A percentile compares a stretch with the other conserved stretches of the same genome.
Conservation (phyloP, 2,797 vertebrate genomes). For the Pelobates cultripes region DNA sequence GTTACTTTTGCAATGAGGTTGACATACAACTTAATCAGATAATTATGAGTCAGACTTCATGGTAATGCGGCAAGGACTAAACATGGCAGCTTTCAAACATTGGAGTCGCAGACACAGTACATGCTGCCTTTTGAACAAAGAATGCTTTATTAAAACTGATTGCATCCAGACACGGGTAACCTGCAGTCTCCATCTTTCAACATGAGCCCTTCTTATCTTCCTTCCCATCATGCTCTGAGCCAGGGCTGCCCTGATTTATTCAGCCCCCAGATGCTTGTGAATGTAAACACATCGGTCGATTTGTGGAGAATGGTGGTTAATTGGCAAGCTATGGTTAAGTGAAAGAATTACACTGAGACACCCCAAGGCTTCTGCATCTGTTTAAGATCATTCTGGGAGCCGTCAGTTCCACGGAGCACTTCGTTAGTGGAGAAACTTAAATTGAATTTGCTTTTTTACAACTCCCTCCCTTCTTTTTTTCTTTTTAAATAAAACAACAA, state of each 20-base stretch:
- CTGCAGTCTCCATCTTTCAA: conserved; percentile 35
- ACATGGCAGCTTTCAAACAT: conserved; percentile 9
- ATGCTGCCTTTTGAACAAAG: conserved; percentile 3
- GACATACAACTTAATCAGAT: neutral
- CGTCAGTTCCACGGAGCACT: conserved; percentile 17
- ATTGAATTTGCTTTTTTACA: conserved; percentile 20
- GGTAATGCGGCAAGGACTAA: neutral
- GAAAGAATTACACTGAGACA: conserved; percentile 7
- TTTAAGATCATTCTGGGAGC: conserved; percentile 38
- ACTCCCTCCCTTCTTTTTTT: neutral
- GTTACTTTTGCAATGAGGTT: neutral
- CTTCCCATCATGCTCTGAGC: conserved; percentile 20
- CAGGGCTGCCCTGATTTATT: conserved; percentile 22
- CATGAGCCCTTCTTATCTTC: conserved; percentile 34
- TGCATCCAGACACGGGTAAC: conserved; percentile 4
- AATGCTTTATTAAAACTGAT: conserved; percentile 28
- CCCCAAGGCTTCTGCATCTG: conserved; percentile 43
- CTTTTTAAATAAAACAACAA: neutral
- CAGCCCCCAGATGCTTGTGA: conserved; percentile 25
- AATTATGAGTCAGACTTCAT: neutral
- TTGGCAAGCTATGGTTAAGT: conserved; percentile 31
- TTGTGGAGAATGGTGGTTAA: conserved; percentile 22
- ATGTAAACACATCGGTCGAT: conserved; percentile 43
- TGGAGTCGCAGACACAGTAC: neutral
- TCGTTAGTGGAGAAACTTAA: neutral